Evolutionary conservation across 2,888 invertebrate genomes (phyloP), one percentile per base, ranked within the genome.

Genomic region (Calameuta pallipes): DNA sequence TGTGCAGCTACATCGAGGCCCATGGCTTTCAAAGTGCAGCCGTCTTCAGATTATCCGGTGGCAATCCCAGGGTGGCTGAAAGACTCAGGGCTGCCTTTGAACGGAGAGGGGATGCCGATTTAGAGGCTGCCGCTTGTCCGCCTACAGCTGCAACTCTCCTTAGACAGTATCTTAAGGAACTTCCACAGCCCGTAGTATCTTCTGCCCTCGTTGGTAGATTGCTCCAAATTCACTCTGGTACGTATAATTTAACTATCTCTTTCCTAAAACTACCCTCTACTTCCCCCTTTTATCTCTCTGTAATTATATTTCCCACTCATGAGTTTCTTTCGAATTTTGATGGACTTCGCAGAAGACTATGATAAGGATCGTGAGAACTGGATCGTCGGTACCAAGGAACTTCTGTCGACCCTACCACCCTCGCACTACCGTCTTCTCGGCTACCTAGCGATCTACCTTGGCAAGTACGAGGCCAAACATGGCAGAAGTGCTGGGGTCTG

Each of bases 61-160:
- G 94, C 13, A 94, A 92, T 84, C 92, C 92, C 3, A 89, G 92
- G 70, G 87, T 93, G 15, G 92, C 93, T 31, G 94, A 94, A 80
- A 92, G 92, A 77, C 88, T 94, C 73, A 90, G 92, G 80, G 86
- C 88, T 11, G 89, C 92, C 12, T 94, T 94, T 87, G 94, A 94
- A 84, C 89, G 91, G 74, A 89, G 91, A 34, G 93, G 93, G 4
- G 93, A 94, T 86, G 93, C 93, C 69, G 93, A 93, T 82, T 89
- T 94, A 80, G 92, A 92, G 79, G 76, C 76, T 30, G 90, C 90
- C 73, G 92, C 91, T 15, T 94, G 94, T 84, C 91, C 93, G 36
- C 92, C 93, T 80, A 93, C 94, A 3, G 93, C 94, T 11, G 94
- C 94, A 2, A 92, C 93, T 4, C 88, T 94, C 73, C 92, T 94